Conservation (phyloP, 2,797 vertebrate species). For the Acridotheres tristis region DNA sequence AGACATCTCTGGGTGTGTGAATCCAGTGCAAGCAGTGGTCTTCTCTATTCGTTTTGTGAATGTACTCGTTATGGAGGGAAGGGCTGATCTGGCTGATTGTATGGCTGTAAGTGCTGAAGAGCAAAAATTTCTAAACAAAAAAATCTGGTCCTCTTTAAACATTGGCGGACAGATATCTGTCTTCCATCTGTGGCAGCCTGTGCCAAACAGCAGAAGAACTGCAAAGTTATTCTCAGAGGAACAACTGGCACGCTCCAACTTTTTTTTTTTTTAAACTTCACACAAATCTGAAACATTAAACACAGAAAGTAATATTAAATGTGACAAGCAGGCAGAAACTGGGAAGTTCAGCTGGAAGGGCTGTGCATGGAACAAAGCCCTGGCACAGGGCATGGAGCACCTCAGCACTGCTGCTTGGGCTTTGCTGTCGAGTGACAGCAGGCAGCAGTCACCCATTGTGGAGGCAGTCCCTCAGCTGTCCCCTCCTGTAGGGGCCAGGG, state of each 20-base stretch:
- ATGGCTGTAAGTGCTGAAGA: background rate
- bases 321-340: background rate
- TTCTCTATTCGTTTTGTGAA: background rate
- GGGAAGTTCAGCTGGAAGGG: background rate
- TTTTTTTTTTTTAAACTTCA: background rate
- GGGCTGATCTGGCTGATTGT: background rate
- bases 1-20: background rate
- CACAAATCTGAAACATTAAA: background rate
- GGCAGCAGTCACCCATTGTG: accelerated
- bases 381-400: accelerated
- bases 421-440: accelerated
- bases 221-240: constrained; percentile 1
- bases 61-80: background rate
- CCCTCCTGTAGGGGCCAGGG: accelerated
- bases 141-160: constrained; percentile 22
- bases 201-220: constrained; percentile 16
- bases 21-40: background rate
- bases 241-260: background rate
- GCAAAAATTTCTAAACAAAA: constrained; percentile 2
- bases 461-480: background rate
- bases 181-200: constrained; percentile 29
- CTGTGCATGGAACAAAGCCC: background rate
- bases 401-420: background rate
- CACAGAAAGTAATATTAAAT: background rate
- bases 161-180: background rate